Base-by-base conservation (phyloP, 2,113 vertebrate species). In the Gasterosteus aculeatus region DNA sequence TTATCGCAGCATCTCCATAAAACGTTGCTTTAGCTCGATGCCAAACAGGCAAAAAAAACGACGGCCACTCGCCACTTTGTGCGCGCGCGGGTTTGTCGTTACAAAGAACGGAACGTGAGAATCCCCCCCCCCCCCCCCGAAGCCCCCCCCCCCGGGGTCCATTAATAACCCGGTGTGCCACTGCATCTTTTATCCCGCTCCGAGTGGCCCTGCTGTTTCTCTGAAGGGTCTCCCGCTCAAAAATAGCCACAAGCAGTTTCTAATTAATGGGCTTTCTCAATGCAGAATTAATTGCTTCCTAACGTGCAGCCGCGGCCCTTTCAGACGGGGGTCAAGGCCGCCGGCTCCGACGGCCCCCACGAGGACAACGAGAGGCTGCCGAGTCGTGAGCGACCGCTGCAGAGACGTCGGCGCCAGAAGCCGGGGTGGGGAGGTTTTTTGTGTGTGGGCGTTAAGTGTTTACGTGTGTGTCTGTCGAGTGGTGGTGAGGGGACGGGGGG, bases 181-280 rank as follows among this genome's bases (percentile, higher is more conserved):
- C 80, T 65, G 86, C 87, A 92, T 91, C 75, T 85, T 86, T 84
- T 71, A 80, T 88, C 83, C 72, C 77, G 76, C 78, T 85, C 67
- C 0, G 62, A 87, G 67, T 83, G 68, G 70, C 68, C 82, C 77
- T 39, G 80, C 78, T 69, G 75, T 5, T 83, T 93, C 22, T 77
- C 63, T 85, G 67, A 86, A 84, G 84, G 76, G 84, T 80, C 80
- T 87, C 82, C 22, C 22, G 22, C 7, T 54, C 64, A 74, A 89
- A 89, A 89, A 85, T 83, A 85, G 88, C 89, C 83, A 74, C 75
- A 85, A 86, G 87, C 86, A 46, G 71, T 75, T 69, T 81, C 89
- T 93, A 93, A 93, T 92, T 89, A 92, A 91, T 83, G 77, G 88
- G 69, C 84, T 89, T 87, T 87, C 75, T 90, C 54, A 29, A 68